These are phyloP conservation scores for Euclidia mi DNA, from an alignment of 2,888 invertebrate species.

Conservation along the genomic window DNA sequence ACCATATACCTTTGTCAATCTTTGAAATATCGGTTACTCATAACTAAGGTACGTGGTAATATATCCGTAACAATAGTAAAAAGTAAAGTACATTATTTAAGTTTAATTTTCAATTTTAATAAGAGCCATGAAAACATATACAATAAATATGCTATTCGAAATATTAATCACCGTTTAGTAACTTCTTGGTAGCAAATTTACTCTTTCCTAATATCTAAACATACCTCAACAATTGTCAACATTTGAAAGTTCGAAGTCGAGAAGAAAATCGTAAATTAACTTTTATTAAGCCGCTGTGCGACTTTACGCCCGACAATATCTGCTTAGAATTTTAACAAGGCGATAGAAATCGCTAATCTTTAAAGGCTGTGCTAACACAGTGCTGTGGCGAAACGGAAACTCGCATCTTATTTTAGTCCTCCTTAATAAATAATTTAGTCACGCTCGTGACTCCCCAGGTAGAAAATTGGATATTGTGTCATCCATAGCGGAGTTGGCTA, in stretches of 20 bases:
- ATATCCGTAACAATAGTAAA: too few species aligned
- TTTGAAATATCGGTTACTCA: too few species aligned
- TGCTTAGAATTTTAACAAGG: slow-evolving; percentile 85
- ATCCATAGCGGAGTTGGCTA: slow-evolving; percentile 74
- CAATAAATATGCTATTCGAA: too few species aligned
- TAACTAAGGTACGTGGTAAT: too few species aligned
- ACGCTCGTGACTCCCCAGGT: slow-evolving; percentile 83
- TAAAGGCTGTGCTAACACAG: slow-evolving; percentile 80
- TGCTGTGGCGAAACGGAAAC: slow-evolving; percentile 81
- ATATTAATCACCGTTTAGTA: slow-evolving; percentile 1
- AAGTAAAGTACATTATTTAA: too few species aligned
- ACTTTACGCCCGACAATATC: slow-evolving; percentile 75
- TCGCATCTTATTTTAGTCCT: slow-evolving; percentile 84
- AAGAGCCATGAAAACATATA: too few species aligned
- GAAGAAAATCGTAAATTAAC: slow-evolving; percentile 82
- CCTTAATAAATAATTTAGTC: slow-evolving; percentile 88
- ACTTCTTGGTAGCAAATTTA: neutral
- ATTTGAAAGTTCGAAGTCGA: slow-evolving; percentile 66
- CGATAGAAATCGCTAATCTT: slow-evolving; percentile 85
- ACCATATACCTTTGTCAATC: too few species aligned
- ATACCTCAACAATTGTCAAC: slow-evolving; percentile 21
- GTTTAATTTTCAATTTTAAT: too few species aligned
- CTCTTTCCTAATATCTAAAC: slow-evolving; percentile 1
- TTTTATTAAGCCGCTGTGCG: slow-evolving; percentile 78
- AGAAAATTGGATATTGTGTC: slow-evolving; percentile 88